These are phyloP conservation scores for Phorcus lineatus DNA, from an alignment of 2,888 invertebrate species.

Conservation along the genomic window DNA sequence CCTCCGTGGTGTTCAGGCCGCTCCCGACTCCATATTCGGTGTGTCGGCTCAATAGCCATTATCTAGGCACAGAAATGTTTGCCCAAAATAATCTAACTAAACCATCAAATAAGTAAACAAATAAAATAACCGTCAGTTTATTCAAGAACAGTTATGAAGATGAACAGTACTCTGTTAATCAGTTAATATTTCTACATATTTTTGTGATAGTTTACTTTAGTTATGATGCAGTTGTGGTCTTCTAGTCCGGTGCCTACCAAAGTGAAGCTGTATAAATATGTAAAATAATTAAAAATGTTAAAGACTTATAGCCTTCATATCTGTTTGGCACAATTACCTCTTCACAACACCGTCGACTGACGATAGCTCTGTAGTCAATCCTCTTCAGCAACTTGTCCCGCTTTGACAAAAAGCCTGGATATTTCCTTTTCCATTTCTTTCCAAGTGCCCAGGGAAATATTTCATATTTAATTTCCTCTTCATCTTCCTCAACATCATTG, in stretches of 20 bases:
- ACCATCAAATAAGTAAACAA: no score
- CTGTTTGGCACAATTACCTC: slow-evolving; percentile 66
- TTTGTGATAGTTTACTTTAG: no score
- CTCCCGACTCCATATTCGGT: slow-evolving; percentile 69
- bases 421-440: slow-evolving; percentile 70
- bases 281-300: background rate
- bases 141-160: no score
- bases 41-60: slow-evolving; percentile 70
- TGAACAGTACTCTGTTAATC: no score
- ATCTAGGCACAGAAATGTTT: slow-evolving; percentile 55
- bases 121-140: no score
- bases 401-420: slow-evolving; percentile 68
- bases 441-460: slow-evolving; percentile 77
- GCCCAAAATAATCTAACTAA: background rate
- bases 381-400: slow-evolving; percentile 74
- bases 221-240: no score
- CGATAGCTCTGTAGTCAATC: slow-evolving; percentile 78
- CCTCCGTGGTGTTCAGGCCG: slow-evolving; percentile 72
- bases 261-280: background rate
- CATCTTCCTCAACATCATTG: slow-evolving; percentile 81
- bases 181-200: no score
- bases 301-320: background rate
- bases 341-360: slow-evolving; percentile 78
- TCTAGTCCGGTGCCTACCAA: background rate
- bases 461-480: slow-evolving; percentile 77